phyloP scores from a whole-genome alignment of 2,113 vertebrate species.

The Naja naja region DNA sequence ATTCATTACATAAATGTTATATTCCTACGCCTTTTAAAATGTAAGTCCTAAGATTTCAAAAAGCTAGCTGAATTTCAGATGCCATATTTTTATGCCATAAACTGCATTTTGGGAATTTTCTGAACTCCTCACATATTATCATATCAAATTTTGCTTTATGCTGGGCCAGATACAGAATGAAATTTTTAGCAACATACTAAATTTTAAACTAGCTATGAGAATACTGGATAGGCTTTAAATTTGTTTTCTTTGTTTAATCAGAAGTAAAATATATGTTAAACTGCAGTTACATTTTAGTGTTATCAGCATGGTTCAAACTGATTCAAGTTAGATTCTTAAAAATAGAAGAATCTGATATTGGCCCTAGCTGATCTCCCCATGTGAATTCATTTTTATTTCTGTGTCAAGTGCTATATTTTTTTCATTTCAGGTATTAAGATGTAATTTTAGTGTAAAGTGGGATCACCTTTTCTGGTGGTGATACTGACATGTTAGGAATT shows the following conservation, averaged over 20 bases:
- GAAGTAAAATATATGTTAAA: constrained; percentile 31
- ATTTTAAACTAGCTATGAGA: constrained; percentile 35
- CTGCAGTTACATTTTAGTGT: constrained; percentile 23
- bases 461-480: background rate
- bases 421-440: constrained; percentile 26
- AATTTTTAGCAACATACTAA: constrained; percentile 38
- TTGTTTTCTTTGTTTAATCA: constrained; percentile 49
- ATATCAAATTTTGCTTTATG: constrained; percentile 42
- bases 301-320: background rate
- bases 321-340: background rate
- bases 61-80: background rate
- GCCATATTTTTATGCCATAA: constrained; percentile 4
- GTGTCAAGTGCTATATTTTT: constrained; percentile 1
- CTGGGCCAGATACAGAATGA: background rate
- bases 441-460: constrained; percentile 28
- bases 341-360: background rate
- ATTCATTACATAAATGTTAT: background rate
- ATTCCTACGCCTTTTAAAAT: background rate
- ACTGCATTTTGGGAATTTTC: constrained; percentile 21
- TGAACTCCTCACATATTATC: background rate
- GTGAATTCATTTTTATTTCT: background rate
- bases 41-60: background rate
- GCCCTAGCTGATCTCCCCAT: background rate
- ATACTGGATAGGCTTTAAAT: constrained; percentile 36
- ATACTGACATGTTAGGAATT: background rate